Percentiles rank a stretch among this genome's conserved stretches.
Evolutionary conservation across 2,888 invertebrate genomes (phyloP).

Genomic region (Mythimna lalbum): DNA sequence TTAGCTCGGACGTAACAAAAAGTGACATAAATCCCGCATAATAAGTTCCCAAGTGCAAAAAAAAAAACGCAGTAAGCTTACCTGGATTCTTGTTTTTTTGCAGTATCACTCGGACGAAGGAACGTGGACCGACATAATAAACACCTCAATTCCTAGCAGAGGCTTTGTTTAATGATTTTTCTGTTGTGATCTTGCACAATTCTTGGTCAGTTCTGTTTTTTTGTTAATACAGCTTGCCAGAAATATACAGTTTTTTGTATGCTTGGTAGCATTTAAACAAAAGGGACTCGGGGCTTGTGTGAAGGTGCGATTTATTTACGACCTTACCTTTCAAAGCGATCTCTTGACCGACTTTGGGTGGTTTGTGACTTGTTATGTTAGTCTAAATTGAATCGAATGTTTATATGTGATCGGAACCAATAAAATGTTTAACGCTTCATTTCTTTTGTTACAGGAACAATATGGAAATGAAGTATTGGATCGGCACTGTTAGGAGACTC

Average conservation of each 20-base stretch:
- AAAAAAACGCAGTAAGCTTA: slow-evolving; percentile 83
- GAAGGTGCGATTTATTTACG: slow-evolving; percentile 91
- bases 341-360: slow-evolving; percentile 85
- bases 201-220: slow-evolving; percentile 80
- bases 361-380: slow-evolving; percentile 75
- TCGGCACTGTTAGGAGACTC: slow-evolving; percentile 72
- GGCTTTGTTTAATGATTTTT: slow-evolving; percentile 90
- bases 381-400: slow-evolving; percentile 69
- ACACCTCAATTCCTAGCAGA: slow-evolving; percentile 90
- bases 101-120: slow-evolving; percentile 78
- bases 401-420: slow-evolving; percentile 72
- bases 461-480: slow-evolving; percentile 78
- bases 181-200: slow-evolving; percentile 90
- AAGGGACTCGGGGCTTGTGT: slow-evolving; percentile 83
- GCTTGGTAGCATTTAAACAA: slow-evolving; percentile 90
- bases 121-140: slow-evolving; percentile 87
- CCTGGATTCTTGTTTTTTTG: slow-evolving; percentile 86
- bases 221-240: slow-evolving; percentile 79
- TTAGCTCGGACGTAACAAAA: slow-evolving; percentile 88
- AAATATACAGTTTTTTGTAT: slow-evolving; percentile 86
- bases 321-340: slow-evolving; percentile 83
- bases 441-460: slow-evolving; percentile 88
- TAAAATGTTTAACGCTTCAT: slow-evolving; percentile 74
- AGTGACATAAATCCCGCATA: slow-evolving; percentile 91
- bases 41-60: slow-evolving; percentile 85